Base-by-base conservation (phyloP, 1,140 invertebrate species). In the Armadillidium nasatum region DNA sequence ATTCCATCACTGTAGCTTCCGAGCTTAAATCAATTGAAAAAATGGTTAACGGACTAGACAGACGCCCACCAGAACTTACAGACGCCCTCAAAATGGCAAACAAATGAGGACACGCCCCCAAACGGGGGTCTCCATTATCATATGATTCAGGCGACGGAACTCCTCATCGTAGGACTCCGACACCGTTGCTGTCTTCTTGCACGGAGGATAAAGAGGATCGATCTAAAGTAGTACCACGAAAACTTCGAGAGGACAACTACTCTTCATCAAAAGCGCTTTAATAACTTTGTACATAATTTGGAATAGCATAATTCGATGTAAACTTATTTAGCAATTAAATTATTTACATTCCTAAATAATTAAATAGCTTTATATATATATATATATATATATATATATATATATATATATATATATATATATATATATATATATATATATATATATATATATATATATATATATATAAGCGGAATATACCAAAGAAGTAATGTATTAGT, bases 1-100 rank as follows among this genome's bases (percentile, higher is more conserved):
- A 79, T 69, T 78, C 82, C 67, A 80, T 80, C 22, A 83, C 81
- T 10, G 81, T 83, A 22, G 82, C 84, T 15, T 85, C 85, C 80
- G 94, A 96, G 85, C 88, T 97, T 75, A 96, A 96, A 85, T 95
- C 91, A 85, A 97, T 97, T 85, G 94, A 97, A 85, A 95, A 95
- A 84, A 97, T 96, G 94, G 93, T 97, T 78, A 96, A 96, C 85
- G 94, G 94, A 0, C 86, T 97, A 43, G 94, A 96, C 84, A 81
- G 84, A 76, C 83, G 84, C 77, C 82, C 82, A 45, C 82, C 83
- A 50, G 76, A 79, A 10, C 77, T 81, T 76, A 75, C 80, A 54
- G 78, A 82, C 72, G 45, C 79, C 44, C 79, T 80, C 50, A 80
- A 80, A 78, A 71, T 80, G 69, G 46, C 79, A 45, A 80, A 84